Conservation (phyloP, 1,140 invertebrate genomes). For the Lepidurus apus region DNA sequence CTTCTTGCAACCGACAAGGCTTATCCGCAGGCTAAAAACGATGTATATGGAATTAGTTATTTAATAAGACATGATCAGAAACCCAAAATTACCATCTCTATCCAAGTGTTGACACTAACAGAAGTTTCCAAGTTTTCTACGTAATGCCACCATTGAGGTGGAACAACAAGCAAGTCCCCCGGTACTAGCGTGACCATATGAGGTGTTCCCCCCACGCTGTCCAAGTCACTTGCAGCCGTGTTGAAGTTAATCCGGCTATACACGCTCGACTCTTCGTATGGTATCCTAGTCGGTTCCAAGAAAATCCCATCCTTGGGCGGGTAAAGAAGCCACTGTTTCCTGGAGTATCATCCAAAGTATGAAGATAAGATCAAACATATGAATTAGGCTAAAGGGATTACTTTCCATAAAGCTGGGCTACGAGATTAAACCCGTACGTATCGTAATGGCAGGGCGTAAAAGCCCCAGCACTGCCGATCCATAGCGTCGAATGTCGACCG, state of each 20-base stretch:
- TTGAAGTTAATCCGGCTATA: constrained; percentile 77
- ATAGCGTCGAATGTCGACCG: constrained; percentile 70
- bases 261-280: constrained; percentile 94
- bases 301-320: constrained; percentile 62
- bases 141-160: constrained; percentile 93
- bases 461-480: constrained; percentile 80
- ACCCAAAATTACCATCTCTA: constrained; percentile 56
- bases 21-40: constrained; percentile 37
- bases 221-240: constrained; percentile 44
- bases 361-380: constrained; percentile 36
- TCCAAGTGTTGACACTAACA: constrained; percentile 82
- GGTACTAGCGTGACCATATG: constrained; percentile 62
- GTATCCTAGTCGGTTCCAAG: constrained; percentile 76
- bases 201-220: constrained; percentile 46
- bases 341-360: constrained; percentile 46
- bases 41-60: not conserved
- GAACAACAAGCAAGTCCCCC: constrained; percentile 82
- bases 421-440: constrained; percentile 88
- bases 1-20: constrained; percentile 40
- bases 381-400: constrained; percentile 44
- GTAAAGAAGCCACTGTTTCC: constrained; percentile 91
- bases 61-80: not conserved
- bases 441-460: constrained; percentile 92
- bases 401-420: constrained; percentile 81
- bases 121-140: constrained; percentile 71